Evolutionary conservation across 1,140 invertebrate species (phyloP).

Genomic region (Brachionus angularis): DNA sequence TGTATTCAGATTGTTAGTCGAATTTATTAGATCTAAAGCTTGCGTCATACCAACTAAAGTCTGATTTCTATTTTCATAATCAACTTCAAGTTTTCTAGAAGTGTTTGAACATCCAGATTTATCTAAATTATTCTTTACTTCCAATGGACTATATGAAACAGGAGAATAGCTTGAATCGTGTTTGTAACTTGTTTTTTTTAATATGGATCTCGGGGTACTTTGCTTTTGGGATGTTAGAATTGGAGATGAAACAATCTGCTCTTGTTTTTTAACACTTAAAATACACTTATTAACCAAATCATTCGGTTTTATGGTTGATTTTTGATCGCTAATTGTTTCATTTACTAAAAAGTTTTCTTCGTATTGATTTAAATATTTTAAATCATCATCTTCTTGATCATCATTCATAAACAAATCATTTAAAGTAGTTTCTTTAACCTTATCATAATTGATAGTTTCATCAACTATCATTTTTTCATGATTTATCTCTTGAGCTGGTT

Average conservation of each 20-base stretch:
- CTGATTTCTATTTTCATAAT: neutral
- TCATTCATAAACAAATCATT: conserved; percentile 33
- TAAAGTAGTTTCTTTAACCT: conserved; percentile 14
- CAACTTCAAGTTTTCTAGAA: neutral
- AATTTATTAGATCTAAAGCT: conserved; percentile 9
- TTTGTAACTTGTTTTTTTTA: neutral
- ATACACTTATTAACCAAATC: neutral
- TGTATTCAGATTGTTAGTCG: neutral
- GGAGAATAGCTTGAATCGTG: conserved; percentile 11
- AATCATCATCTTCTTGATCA: conserved; percentile 23
- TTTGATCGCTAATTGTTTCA: conserved; percentile 16
- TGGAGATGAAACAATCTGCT: neutral
- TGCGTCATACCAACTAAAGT: conserved; percentile 18
- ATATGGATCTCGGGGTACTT: conserved; percentile 19
- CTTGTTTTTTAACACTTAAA: neutral
- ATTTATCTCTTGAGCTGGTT: neutral
- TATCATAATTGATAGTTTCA: no score
- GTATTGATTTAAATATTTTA: conserved; percentile 7
- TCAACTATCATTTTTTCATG: neutral
- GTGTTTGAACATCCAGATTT: neutral
- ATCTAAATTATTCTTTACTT: no score
- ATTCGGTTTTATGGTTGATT: neutral
- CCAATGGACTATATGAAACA: neutral
- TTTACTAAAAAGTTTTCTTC: conserved; percentile 7
- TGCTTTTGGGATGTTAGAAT: neutral